phyloP scores from a whole-genome alignment of 92 coral and sea anemone genomes.

The Epizoanthus stellaris region DNA sequence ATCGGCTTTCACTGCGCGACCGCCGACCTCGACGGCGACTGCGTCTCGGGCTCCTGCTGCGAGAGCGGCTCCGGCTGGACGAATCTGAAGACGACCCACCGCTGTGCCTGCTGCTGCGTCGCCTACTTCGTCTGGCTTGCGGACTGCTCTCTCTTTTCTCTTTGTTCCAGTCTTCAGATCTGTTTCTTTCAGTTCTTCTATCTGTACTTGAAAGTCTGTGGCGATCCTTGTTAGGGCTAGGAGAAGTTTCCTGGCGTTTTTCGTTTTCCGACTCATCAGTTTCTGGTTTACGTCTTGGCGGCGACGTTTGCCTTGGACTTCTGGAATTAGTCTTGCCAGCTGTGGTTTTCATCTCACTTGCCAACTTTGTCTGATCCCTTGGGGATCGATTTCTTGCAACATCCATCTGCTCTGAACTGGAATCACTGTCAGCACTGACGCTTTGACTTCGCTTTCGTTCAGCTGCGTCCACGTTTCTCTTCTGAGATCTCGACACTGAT shows the following conservation, averaged over 20 bases:
- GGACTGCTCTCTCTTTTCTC: constrained; percentile 22
- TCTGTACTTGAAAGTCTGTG: not conserved
- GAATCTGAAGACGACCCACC: not conserved
- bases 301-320: not conserved
- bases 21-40: constrained; percentile 4
- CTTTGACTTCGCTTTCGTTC: not conserved
- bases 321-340: not conserved
- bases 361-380: not conserved
- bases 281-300: constrained; percentile 12
- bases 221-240: not conserved
- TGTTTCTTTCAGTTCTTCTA: not conserved
- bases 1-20: constrained; percentile 17
- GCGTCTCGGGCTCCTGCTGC: not conserved
- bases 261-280: constrained; percentile 7
- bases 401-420: not conserved
- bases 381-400: not conserved
- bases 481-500: not conserved
- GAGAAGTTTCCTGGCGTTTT: constrained; percentile 6
- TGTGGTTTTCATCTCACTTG: not conserved
- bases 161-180: not conserved
- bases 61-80: constrained; percentile 26
- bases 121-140: not conserved
- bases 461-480: not conserved
- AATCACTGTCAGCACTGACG: not conserved
- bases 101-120: not conserved